Percentiles rank a stretch among this genome's conserved stretches.
Evolutionary conservation across 37 sponge, comb jelly and placozoan genomes (phyloP).

Genomic region (Bolinopsis microptera): DNA sequence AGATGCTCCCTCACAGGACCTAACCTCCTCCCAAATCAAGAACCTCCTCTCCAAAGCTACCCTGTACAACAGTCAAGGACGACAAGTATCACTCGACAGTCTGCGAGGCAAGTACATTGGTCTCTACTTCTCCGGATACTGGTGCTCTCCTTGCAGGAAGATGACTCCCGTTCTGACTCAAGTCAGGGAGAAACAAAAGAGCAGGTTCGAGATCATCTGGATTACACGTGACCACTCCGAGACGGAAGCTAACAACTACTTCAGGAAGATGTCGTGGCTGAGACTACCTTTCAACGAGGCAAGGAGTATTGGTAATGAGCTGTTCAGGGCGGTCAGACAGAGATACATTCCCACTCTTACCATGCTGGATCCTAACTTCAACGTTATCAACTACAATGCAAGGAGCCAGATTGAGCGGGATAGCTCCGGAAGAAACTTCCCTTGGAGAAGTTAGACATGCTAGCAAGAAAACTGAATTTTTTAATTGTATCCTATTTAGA

Average conservation of each 20-base stretch:
- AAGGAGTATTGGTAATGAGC: constrained; percentile 58
- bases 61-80: neutral
- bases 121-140: neutral
- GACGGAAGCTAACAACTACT: neutral
- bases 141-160: constrained; percentile 23
- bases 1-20: neutral
- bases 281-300: constrained; percentile 74
- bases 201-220: constrained; percentile 66
- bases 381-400: constrained; percentile 22
- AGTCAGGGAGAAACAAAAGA: constrained; percentile 74
- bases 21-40: neutral
- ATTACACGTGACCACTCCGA: neutral
- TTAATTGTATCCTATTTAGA: too few species aligned
- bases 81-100: neutral
- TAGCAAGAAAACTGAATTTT: neutral
- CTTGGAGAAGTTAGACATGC: neutral
- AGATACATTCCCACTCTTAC: constrained; percentile 7
- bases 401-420: constrained; percentile 69
- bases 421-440: neutral
- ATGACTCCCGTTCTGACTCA: neutral
- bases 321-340: neutral
- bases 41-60: neutral
- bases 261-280: neutral
- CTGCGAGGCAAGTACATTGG: neutral
- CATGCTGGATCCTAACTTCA: constrained; percentile 8